A percentile compares a stretch with the other conserved stretches of the same genome.
Evolutionary conservation across 2,888 invertebrate genomes (phyloP).

Genomic region (Drosophila suboccidentalis): DNA sequence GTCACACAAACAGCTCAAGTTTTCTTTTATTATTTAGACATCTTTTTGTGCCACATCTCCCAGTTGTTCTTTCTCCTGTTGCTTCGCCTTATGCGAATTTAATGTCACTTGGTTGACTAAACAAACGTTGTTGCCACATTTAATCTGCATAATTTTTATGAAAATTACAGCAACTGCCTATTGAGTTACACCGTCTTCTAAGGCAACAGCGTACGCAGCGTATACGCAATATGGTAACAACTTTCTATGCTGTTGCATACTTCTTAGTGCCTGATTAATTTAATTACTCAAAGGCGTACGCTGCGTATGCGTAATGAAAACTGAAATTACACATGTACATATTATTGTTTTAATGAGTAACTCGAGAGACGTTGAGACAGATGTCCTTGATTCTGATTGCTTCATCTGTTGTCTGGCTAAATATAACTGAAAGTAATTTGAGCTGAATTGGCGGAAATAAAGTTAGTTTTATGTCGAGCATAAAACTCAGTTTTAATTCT

Average conservation of each 20-base stretch:
- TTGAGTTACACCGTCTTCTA: slow-evolving; percentile 12
- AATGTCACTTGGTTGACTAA: slow-evolving; percentile 69
- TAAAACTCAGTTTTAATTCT: background rate
- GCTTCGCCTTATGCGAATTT: slow-evolving; percentile 70
- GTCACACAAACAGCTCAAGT: slow-evolving; percentile 54
- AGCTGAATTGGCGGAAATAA: background rate
- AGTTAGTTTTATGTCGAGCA: background rate
- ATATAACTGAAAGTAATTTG: background rate
- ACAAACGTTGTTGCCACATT: slow-evolving; percentile 70
- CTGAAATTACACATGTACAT: slow-evolving; percentile 38
- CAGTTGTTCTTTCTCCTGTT: slow-evolving; percentile 13
- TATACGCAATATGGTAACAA: slow-evolving; percentile 38
- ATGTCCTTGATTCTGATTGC: slow-evolving; percentile 18
- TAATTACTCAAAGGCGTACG: slow-evolving; percentile 50
- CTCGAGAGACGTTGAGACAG: slow-evolving; percentile 1
- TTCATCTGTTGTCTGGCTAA: background rate
- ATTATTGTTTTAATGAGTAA: slow-evolving; percentile 25
- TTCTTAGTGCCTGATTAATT: slow-evolving; percentile 38
- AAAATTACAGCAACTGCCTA: slow-evolving; percentile 45
- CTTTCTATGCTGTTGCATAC: slow-evolving; percentile 34
- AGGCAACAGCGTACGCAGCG: slow-evolving; percentile 8
- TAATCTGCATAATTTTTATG: slow-evolving; percentile 79
- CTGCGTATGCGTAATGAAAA: slow-evolving; percentile 48
- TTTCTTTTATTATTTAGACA: slow-evolving; percentile 76
- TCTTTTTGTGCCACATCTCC: slow-evolving; percentile 41